Percentiles rank a stretch among this genome's conserved stretches.
phyloP scores from a whole-genome alignment of 92 coral and sea anemone species.

The Epizoanthus illoricatus region DNA sequence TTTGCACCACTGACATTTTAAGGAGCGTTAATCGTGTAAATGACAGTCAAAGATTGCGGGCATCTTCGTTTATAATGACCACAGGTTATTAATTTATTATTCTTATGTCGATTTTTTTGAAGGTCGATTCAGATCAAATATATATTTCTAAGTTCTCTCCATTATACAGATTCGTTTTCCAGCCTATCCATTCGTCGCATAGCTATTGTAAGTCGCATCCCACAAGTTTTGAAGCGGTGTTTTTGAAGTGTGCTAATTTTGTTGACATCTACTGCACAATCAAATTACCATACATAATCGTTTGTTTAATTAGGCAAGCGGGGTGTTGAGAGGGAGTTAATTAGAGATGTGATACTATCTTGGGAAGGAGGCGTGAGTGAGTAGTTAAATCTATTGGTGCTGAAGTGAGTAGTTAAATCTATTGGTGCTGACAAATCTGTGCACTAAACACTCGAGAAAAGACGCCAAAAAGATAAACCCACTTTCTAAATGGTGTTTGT shows the following conservation, averaged over 20 bases:
- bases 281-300: conserved; percentile 44
- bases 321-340: conserved; percentile 27
- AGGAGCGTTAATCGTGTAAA: conserved; percentile 14
- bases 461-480: neutral
- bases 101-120: neutral
- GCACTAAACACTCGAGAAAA: conserved; percentile 26
- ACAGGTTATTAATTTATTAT: neutral
- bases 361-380: conserved; percentile 32
- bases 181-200: neutral
- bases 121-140: neutral
- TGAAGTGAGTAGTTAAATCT: neutral
- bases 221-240: conserved; percentile 17
- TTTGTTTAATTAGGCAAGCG: conserved; percentile 36
- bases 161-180: no score
- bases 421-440: conserved; percentile 4
- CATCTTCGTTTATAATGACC: neutral
- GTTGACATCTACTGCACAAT: conserved; percentile 29
- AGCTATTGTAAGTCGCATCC: neutral
- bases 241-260: conserved; percentile 26
- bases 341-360: conserved; percentile 14
- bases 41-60: neutral
- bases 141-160: neutral
- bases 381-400: neutral
- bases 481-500: neutral
- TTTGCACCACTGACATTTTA: conserved; percentile 19